Percentiles rank a stretch among this genome's conserved stretches.
Conservation (phyloP, 1,140 invertebrate genomes). For the Drosophila kurseongensis region DNA sequence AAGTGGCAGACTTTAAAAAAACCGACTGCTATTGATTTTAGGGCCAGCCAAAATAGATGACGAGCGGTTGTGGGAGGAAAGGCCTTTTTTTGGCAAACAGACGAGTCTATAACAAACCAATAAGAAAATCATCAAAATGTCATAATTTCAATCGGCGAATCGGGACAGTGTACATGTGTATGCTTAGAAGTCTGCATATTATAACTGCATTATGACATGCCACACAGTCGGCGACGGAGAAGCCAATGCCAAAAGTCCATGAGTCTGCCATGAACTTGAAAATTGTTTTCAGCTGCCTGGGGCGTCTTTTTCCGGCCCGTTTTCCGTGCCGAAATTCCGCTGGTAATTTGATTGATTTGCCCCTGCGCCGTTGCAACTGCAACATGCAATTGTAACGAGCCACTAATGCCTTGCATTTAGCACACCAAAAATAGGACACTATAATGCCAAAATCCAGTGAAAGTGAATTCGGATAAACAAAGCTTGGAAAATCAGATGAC, state of each 20-base stretch:
- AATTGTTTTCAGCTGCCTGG: constrained; percentile 31
- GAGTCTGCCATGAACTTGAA: constrained; percentile 69
- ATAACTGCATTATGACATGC: constrained; percentile 83
- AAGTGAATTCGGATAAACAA: constrained; percentile 39
- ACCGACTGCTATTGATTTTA: constrained; percentile 34
- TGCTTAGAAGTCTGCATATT: constrained; percentile 51
- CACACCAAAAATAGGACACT: constrained; percentile 47
- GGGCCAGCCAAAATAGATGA: constrained; percentile 25
- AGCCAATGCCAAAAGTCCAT: constrained; percentile 49
- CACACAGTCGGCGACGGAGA: constrained; percentile 39
- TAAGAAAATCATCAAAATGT: constrained; percentile 84
- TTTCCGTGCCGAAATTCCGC: constrained; percentile 53
- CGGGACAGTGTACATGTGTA: constrained; percentile 23
- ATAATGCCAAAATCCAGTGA: constrained; percentile 13
- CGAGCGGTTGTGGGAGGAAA: constrained; percentile 2
- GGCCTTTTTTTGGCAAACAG: constrained; percentile 29
- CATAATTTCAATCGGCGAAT: constrained; percentile 78
- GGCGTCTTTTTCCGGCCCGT: constrained; percentile 18
- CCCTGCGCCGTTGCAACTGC: constrained; percentile 49
- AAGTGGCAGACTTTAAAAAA: constrained; percentile 28
- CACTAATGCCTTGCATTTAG: constrained; percentile 77
- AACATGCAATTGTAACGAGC: constrained; percentile 80
- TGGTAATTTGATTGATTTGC: constrained; percentile 80
- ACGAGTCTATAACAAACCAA: constrained; percentile 72
- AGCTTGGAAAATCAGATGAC: constrained; percentile 18